Conservation (phyloP, 2,113 vertebrate species). For the Myiopsitta monachus region DNA sequence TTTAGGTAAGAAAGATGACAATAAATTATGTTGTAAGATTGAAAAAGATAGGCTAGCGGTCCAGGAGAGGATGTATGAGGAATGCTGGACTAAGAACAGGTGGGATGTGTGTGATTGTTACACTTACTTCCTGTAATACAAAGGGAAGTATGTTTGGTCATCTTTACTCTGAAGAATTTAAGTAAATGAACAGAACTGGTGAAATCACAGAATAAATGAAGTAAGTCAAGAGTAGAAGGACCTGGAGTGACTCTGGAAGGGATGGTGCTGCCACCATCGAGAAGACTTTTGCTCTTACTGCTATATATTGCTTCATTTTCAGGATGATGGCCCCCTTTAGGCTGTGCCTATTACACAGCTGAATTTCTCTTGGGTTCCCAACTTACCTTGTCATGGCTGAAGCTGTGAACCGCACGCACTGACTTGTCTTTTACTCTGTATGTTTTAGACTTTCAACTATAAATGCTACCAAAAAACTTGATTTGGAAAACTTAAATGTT, state of each 20-base stretch:
- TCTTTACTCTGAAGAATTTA: neutral
- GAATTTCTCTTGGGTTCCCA: neutral
- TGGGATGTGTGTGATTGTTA: neutral
- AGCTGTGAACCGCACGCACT: neutral
- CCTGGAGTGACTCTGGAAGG: neutral
- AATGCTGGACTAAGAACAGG: neutral
- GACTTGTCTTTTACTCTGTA: neutral
- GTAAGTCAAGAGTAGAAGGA: neutral
- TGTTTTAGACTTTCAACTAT: neutral
- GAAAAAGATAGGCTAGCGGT: neutral
- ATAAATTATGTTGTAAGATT: neutral
- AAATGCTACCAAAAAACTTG: neutral
- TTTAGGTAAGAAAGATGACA: neutral
- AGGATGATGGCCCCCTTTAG: neutral
- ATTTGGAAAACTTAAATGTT: neutral
- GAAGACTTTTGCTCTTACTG: neutral
- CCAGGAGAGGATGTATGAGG: neutral
- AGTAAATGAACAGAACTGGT: neutral
- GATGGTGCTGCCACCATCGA: neutral
- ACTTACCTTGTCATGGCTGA: neutral
- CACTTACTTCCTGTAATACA: neutral
- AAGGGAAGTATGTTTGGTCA: neutral
- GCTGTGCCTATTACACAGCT: neutral
- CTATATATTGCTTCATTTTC: rapidly evolving
- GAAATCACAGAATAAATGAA: neutral